A percentile compares a stretch with the other conserved stretches of the same genome.
These are phyloP conservation scores for Odontamblyopus rebecca DNA, from an alignment of 2,797 vertebrate genomes.

Conservation along the genomic window DNA sequence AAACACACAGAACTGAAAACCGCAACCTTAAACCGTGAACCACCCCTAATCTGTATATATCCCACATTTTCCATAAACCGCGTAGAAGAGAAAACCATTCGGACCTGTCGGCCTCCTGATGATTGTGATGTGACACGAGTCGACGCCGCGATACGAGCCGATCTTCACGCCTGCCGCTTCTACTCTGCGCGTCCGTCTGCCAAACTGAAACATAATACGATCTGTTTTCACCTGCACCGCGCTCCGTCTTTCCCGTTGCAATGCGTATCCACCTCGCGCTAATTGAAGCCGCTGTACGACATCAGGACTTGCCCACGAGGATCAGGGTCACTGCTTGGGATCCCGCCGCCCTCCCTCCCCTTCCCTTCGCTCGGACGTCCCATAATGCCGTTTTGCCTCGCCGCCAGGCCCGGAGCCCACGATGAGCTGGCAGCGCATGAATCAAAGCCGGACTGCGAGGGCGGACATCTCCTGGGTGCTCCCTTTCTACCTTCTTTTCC, in stretches of 20 bases:
- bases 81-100: no score
- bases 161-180: conserved; percentile 22
- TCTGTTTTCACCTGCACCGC: conserved; percentile 22
- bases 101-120: neutral
- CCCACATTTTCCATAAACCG: no score
- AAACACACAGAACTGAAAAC: no score
- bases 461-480: conserved; percentile 48
- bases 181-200: neutral
- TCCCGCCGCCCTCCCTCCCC: neutral
- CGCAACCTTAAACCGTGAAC: no score
- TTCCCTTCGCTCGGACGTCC: conserved; percentile 15
- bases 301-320: conserved; percentile 33
- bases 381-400: conserved; percentile 53
- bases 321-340: conserved; percentile 43
- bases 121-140: conserved; percentile 8
- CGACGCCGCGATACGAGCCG: conserved; percentile 28
- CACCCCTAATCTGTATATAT: no score
- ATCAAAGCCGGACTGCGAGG: conserved; percentile 53
- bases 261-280: conserved; percentile 4
- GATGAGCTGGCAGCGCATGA: conserved; percentile 65
- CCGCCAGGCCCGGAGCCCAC: conserved; percentile 57
- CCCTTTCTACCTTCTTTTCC: conserved; percentile 21
- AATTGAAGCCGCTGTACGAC: conserved; percentile 34
- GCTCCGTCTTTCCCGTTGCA: neutral
- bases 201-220: conserved; percentile 13